Conservation (phyloP, 2,797 vertebrate species). For the Lepus townsendii region DNA sequence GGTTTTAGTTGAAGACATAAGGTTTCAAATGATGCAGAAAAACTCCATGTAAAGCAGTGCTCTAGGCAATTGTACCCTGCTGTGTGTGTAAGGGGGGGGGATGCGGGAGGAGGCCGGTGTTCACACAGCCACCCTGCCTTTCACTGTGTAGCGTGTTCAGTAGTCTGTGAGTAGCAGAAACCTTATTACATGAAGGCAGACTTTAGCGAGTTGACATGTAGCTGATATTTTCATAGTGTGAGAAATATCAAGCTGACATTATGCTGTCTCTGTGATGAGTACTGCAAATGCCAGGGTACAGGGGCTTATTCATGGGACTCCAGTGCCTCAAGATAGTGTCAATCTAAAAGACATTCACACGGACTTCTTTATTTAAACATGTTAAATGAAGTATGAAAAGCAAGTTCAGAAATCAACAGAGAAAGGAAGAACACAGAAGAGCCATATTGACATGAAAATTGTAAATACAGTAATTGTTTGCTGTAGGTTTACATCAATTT, state of each 20-base stretch:
- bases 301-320: conserved; percentile 84
- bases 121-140: conserved; percentile 84
- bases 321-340: conserved; percentile 85
- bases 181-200: conserved; percentile 86
- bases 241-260: conserved; percentile 90
- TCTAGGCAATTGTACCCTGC: conserved; percentile 55
- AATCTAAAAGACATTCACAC: conserved; percentile 88
- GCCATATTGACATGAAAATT: conserved; percentile 76
- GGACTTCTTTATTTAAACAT: conserved; percentile 85
- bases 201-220: conserved; percentile 88
- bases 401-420: conserved; percentile 72
- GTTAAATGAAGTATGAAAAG: conserved; percentile 86
- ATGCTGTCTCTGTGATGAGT: conserved; percentile 86
- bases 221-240: conserved; percentile 88
- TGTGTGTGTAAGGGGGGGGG: conserved; percentile 47
- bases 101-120: not conserved
- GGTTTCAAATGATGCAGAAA: conserved; percentile 47
- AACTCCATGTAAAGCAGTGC: conserved; percentile 42
- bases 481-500: conserved; percentile 73
- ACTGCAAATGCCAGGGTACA: conserved; percentile 89
- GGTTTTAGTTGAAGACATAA: conserved; percentile 3
- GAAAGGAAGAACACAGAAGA: conserved; percentile 64
- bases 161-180: conserved; percentile 83
- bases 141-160: conserved; percentile 88
- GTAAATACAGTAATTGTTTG: conserved; percentile 63